Percentiles rank a stretch among this genome's conserved stretches.
These are phyloP conservation scores for Sebastiscus tertius DNA, from an alignment of 2,797 vertebrate genomes.

Conservation along the genomic window DNA sequence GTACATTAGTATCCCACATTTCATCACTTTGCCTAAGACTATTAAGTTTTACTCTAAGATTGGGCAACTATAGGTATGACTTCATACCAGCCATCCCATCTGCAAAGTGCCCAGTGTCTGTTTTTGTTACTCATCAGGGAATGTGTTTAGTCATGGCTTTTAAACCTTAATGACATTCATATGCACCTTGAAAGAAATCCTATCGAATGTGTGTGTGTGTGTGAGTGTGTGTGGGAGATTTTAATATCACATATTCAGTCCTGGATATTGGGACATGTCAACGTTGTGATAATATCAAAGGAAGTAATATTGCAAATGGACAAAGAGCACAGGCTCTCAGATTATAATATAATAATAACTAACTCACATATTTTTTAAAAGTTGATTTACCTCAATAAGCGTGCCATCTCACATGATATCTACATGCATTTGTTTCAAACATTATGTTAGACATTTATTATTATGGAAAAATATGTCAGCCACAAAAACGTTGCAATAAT, in stretches of 20 bases:
- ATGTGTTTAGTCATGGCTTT: constrained; percentile 58
- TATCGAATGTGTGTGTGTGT: constrained; percentile 9
- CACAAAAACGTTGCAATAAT: constrained; percentile 73
- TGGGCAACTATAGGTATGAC: constrained; percentile 29
- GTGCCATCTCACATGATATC: constrained; percentile 57
- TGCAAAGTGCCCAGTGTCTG: constrained; percentile 51
- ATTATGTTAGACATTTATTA: constrained; percentile 46
- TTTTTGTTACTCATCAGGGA: constrained; percentile 54
- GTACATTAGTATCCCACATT: constrained; percentile 49
- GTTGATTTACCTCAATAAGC: constrained; percentile 72
- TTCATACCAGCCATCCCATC: constrained; percentile 40
- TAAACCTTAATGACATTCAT: constrained; percentile 57
- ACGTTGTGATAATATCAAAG: constrained; percentile 64
- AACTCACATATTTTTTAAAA: constrained; percentile 56
- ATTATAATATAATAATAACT: constrained; percentile 20
- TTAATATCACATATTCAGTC: constrained; percentile 50
- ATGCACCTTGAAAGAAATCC: constrained; percentile 55
- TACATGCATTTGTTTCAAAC: constrained; percentile 40
- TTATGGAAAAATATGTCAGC: constrained; percentile 36
- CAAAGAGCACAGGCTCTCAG: constrained; percentile 42
- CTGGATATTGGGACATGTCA: constrained; percentile 41
- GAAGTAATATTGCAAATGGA: constrained; percentile 45
- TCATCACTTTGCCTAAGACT: constrained; percentile 42
- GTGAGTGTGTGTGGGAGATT: constrained; percentile 20
- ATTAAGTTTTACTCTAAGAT: neutral